Conservation (phyloP, 2,113 vertebrate genomes). For the Mellivora capensis region DNA sequence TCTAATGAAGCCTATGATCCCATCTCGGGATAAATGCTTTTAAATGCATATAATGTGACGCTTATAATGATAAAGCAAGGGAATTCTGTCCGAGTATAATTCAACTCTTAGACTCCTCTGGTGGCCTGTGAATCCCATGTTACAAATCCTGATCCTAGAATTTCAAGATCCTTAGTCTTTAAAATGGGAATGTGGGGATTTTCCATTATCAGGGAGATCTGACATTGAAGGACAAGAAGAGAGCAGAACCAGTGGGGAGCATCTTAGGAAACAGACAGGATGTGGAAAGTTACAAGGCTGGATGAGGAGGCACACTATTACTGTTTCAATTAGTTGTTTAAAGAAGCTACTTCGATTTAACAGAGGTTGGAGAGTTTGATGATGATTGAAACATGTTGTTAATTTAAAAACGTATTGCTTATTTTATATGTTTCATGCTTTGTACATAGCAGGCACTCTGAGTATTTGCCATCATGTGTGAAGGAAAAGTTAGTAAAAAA, state of each 20-base stretch:
- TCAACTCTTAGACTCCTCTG: background rate
- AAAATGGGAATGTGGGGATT: background rate
- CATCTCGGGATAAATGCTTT: background rate
- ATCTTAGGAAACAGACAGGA: background rate
- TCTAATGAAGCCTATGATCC: background rate
- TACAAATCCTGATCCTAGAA: background rate
- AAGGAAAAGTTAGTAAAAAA: background rate
- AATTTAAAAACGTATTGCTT: background rate
- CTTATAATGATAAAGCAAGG: background rate
- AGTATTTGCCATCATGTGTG: fast-evolving
- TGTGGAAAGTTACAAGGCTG: background rate
- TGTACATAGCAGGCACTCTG: background rate
- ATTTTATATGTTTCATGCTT: fast-evolving
- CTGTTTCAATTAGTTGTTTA: background rate
- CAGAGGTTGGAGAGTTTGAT: background rate
- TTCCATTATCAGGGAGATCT: background rate
- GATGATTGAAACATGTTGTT: background rate
- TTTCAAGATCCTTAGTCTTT: background rate
- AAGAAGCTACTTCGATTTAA: background rate
- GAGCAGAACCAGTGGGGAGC: background rate
- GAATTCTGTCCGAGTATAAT: background rate
- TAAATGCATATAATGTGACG: too few relatives aligned
- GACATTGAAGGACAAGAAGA: fast-evolving
- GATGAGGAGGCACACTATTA: fast-evolving
- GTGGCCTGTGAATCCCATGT: fast-evolving